Evolutionary conservation across 2,888 invertebrate genomes (phyloP).

Genomic region (Dyspetes luteomarginatus): DNA sequence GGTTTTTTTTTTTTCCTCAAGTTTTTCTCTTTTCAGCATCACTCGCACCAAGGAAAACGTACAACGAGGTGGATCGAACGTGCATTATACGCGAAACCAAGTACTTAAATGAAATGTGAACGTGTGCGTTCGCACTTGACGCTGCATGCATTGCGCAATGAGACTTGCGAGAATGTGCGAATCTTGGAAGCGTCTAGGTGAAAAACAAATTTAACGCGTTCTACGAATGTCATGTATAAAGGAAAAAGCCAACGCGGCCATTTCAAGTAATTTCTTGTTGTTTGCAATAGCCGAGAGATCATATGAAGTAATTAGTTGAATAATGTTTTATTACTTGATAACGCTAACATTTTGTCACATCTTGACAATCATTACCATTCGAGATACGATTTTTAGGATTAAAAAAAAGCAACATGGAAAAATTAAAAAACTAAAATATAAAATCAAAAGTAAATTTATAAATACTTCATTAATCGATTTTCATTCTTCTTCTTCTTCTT

Average conservation of each 20-base stretch:
- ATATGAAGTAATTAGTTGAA: not conserved
- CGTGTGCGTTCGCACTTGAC: slow-evolving; percentile 30
- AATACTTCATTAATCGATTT: no score
- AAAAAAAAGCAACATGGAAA: no score
- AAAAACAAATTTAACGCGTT: slow-evolving; percentile 56
- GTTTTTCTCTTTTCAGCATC: slow-evolving; percentile 30
- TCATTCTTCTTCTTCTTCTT: no score
- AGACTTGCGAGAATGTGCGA: slow-evolving; percentile 33
- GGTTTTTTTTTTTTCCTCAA: slow-evolving; percentile 45
- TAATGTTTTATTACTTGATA: no score
- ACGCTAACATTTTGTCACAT: no score
- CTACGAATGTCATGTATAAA: slow-evolving; percentile 36
- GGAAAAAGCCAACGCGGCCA: not conserved
- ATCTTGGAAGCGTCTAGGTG: slow-evolving; percentile 50
- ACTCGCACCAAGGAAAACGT: slow-evolving; percentile 41
- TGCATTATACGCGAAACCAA: slow-evolving; percentile 27
- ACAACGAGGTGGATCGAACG: slow-evolving; percentile 11
- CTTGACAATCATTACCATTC: no score
- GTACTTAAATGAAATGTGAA: slow-evolving; percentile 41
- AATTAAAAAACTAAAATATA: no score
- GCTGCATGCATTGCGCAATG: slow-evolving; percentile 45
- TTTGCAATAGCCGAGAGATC: not conserved
- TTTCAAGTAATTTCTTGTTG: slow-evolving; percentile 8
- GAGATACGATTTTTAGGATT: no score
- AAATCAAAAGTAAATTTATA: no score